phyloP scores from a whole-genome alignment of 1,140 invertebrate species.

The Drosophila mayri region DNA sequence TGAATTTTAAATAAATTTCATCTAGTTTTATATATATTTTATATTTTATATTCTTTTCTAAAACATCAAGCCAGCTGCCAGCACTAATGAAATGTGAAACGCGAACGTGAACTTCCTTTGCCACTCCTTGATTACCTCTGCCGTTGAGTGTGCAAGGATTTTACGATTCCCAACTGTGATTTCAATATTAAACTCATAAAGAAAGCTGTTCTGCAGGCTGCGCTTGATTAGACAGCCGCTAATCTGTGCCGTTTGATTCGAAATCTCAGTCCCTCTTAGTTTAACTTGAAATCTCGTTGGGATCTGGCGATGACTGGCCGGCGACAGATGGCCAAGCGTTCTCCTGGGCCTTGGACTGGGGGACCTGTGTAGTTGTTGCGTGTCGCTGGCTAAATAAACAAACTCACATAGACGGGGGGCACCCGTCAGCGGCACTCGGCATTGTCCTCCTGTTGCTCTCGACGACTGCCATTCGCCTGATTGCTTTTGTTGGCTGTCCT shows the following conservation, averaged over 20 bases:
- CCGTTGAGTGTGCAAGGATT: constrained; percentile 12
- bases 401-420: constrained; percentile 11
- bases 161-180: constrained; percentile 20
- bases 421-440: constrained; percentile 12
- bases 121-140: constrained; percentile 11
- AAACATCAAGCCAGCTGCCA: not conserved
- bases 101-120: not conserved
- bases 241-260: constrained; percentile 1
- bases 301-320: constrained; percentile 17
- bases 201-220: not conserved
- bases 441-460: constrained; percentile 40
- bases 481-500: constrained; percentile 28
- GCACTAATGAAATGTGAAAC: constrained; percentile 5
- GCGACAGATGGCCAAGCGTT: constrained; percentile 21
- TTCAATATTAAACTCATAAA: constrained; percentile 25
- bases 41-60: too few relatives aligned
- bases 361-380: not conserved
- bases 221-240: constrained; percentile 27
- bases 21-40: too few relatives aligned
- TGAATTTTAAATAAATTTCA: too few relatives aligned
- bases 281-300: constrained; percentile 3
- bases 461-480: constrained; percentile 21
- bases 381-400: constrained; percentile 61
- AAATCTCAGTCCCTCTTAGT: not conserved
- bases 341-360: constrained; percentile 2